Percentiles rank a stretch among this genome's conserved stretches.
These are phyloP conservation scores for Pseudoips prasinana DNA, from an alignment of 2,888 invertebrate genomes.

Conservation along the genomic window DNA sequence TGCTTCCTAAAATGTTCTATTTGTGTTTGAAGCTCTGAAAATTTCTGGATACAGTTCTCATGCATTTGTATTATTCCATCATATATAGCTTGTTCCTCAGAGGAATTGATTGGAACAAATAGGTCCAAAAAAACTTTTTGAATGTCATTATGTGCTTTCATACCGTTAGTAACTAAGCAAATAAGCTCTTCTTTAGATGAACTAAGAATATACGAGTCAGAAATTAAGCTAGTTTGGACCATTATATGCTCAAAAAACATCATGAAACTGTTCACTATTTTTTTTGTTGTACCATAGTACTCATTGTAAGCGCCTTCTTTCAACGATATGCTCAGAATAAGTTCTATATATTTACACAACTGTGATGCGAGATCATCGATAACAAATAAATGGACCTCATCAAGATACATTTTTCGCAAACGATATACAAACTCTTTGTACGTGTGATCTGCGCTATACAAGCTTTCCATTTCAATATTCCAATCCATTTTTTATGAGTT, in stretches of 20 bases:
- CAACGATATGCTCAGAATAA: neutral
- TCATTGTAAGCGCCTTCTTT: constrained; percentile 35
- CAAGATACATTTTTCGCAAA: constrained; percentile 39
- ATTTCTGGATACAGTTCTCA: constrained; percentile 27
- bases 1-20: constrained; percentile 34
- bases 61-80: constrained; percentile 39
- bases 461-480: neutral
- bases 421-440: constrained; percentile 50
- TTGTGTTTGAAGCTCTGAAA: constrained; percentile 18
- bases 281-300: constrained; percentile 56
- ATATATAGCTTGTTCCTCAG: constrained; percentile 37
- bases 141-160: constrained; percentile 35
- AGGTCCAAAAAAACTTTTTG: constrained; percentile 43
- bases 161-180: constrained; percentile 40
- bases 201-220: constrained; percentile 35
- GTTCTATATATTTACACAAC: constrained; percentile 39
- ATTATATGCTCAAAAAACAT: constrained; percentile 42
- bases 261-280: constrained; percentile 44
- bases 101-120: constrained; percentile 40
- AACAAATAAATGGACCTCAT: constrained; percentile 38
- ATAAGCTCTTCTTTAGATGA: constrained; percentile 38
- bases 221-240: constrained; percentile 42
- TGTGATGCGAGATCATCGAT: constrained; percentile 40
- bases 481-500: too few relatives aligned
- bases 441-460: constrained; percentile 18